Evolutionary conservation across 2,113 vertebrate species (phyloP), one percentile per base, ranked within the genome.

Genomic region (Corythoichthys haematopterus): DNA sequence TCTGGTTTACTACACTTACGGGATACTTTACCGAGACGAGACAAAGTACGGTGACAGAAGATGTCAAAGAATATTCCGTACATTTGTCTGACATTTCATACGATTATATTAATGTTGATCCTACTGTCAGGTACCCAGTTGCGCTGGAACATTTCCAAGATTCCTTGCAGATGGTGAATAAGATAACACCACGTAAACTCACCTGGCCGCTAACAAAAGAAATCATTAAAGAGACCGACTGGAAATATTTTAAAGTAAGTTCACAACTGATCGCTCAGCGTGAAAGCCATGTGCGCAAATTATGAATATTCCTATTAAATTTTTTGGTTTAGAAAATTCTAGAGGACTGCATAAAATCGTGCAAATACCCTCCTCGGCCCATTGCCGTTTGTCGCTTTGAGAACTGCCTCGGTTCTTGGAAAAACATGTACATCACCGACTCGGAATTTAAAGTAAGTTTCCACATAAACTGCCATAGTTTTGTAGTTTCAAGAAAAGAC

Each of bases 361-460:
- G 97, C 81, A 94, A 40, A 78, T 98, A 98, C 79, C 95, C 95
- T 38, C 96, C 95, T 36, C 68, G 83, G 36, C 93, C 97, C 0
- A 93, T 97, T 76, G 96, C 94, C 2, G 2, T 94, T 20, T 99
- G 97, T 83, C 91, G 91, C 0, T 92, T 92, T 3, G 90, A 90
- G 37, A 91, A 92, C 15, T 95, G 94, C 70, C 79, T 71, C 16
- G 84, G 88, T 5, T 77, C 89, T 70, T 84, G 16, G 88, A 43
- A 98, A 98, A 87, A 69, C 89, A 96, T 99, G 63, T 99, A 92
- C 85, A 91, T 98, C 71, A 94, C 92, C 3, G 97, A 99, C 55
- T 96, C 96, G 2, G 94, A 96, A 79, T 99, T 98, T 66, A 99
- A 98, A 94, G 97, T 98, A 90, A 82, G 4, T 4, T 1, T 15